These are phyloP conservation scores for Gerris buenoi DNA, from an alignment of 1,140 invertebrate species.

Conservation along the genomic window DNA sequence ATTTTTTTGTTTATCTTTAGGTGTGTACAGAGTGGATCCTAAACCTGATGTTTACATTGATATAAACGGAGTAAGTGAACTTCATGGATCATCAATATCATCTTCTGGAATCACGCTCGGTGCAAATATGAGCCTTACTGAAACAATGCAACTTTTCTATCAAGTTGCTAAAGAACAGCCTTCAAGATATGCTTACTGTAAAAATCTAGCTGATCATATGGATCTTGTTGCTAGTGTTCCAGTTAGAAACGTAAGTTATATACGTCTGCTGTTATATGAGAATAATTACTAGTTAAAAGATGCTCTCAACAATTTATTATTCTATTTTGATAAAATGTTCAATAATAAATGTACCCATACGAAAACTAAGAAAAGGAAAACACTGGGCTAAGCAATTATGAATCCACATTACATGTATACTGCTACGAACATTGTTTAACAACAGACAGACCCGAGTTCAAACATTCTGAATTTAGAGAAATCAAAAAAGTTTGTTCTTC, in stretches of 20 bases:
- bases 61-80: slow-evolving; percentile 45
- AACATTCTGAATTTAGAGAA: too few species aligned
- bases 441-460: too few species aligned
- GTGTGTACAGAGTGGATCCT: slow-evolving; percentile 40
- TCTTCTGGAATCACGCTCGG: slow-evolving; percentile 40
- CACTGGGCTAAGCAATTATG: too few species aligned
- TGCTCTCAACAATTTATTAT: too few species aligned
- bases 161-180: slow-evolving; percentile 33
- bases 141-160: slow-evolving; percentile 43
- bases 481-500: too few species aligned
- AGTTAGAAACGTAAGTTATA: slow-evolving; percentile 49
- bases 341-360: too few species aligned
- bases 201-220: slow-evolving; percentile 42
- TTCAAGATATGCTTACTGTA: slow-evolving; percentile 28
- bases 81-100: slow-evolving; percentile 38
- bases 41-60: slow-evolving; percentile 48
- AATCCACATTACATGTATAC: too few species aligned
- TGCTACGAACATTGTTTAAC: too few species aligned
- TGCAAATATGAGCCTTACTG: slow-evolving; percentile 44
- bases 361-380: too few species aligned
- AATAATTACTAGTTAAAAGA: too few species aligned
- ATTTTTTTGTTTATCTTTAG: slow-evolving; percentile 31
- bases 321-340: too few species aligned
- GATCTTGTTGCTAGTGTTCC: slow-evolving; percentile 54
- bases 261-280: too few species aligned